Base-by-base conservation (phyloP, 2,113 vertebrate species). In the Reinhardtius hippoglossoides region DNA sequence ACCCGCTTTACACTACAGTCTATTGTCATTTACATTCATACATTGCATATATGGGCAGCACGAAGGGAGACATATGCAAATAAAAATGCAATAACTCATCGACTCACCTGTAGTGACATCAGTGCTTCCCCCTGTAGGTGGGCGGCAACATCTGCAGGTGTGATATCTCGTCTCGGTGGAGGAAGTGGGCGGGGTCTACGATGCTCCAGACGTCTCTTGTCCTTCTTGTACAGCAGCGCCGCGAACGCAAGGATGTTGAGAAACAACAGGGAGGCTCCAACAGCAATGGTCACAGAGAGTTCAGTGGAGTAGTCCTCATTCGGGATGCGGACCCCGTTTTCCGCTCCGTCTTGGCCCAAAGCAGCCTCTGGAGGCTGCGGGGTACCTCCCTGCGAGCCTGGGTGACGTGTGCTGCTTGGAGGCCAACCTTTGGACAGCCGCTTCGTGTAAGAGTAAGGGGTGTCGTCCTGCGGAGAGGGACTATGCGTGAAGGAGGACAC, bases 161-260 rank as follows among this genome's bases (percentile, higher is more conserved):
- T 97, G 57, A 97, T 90, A 84, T 96, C 97, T 0, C 96, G 96
- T 55, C 97, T 96, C 1, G 95, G 95, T 0, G 96, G 95, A n/a
- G 97, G 93, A 80, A 98, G 97, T 0, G 97, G 96, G 13, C 91
- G 92, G 2, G 91, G 91, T 52, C 92, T 84, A 0, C 92, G 91
- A 21, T 93, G 92, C 90, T 98, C 97, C 0, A 97, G 95, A 0
- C 96, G 96, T 7, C 97, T 62, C 85, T 98, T 98, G 91, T 99
- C 98, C 82, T 98, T 98, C 89, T 99, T 99, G 90, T 99, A 99
- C 75, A 98, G 97, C 0, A 99, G 85, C 0, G 98, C 98, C 0
- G 98, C 98, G 15, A 99, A 99, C 0, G 98, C 98, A 68, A 99
- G 88, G 89, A 99, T 98, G 88, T 99, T 99, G 0, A 99, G 95